Percentiles rank a stretch among this genome's conserved stretches.
These are phyloP conservation scores for Paedocypris sp. DNA, from an alignment of 2,113 vertebrate species.

Conservation along the genomic window DNA sequence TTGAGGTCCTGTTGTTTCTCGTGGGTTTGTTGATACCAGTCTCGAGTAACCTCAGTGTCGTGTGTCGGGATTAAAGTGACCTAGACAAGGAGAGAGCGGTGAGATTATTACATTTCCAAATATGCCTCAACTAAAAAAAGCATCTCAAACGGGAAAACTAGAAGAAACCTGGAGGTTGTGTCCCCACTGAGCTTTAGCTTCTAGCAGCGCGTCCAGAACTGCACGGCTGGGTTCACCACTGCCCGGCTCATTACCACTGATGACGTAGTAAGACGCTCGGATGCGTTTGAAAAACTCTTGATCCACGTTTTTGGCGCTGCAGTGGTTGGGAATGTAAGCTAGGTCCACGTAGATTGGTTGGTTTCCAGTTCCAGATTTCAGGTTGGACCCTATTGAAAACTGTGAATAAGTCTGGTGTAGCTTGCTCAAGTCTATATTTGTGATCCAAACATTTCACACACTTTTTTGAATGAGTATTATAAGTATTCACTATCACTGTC, in stretches of 20 bases:
- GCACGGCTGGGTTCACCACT: slow-evolving; percentile 87
- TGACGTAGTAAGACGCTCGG: slow-evolving; percentile 85
- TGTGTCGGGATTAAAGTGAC: slow-evolving; percentile 96
- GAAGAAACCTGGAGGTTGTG: slow-evolving; percentile 77
- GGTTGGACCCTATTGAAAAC: slow-evolving; percentile 52
- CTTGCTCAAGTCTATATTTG: too few relatives aligned
- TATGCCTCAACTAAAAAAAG: not conserved
- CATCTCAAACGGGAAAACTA: not conserved
- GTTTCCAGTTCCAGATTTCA: slow-evolving; percentile 48
- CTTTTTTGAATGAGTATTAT: too few relatives aligned
- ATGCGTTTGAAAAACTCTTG: slow-evolving; percentile 91
- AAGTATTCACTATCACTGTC: too few relatives aligned
- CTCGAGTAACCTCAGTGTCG: slow-evolving; percentile 90
- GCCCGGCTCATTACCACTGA: slow-evolving; percentile 86
- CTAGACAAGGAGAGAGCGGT: slow-evolving; percentile 46
- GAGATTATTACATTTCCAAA: too few relatives aligned
- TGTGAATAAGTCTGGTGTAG: too few relatives aligned
- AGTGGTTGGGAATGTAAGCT: slow-evolving; percentile 95
- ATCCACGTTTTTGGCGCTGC: slow-evolving; percentile 93
- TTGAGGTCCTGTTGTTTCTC: slow-evolving; percentile 93
- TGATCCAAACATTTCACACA: too few relatives aligned
- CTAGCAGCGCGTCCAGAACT: slow-evolving; percentile 85
- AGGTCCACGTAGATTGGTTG: slow-evolving; percentile 88
- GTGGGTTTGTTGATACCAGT: slow-evolving; percentile 98
- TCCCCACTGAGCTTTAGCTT: slow-evolving; percentile 94